These are phyloP conservation scores for Chlamydotis undulata DNA, from an alignment of 2,113 vertebrate genomes.

Conservation along the genomic window DNA sequence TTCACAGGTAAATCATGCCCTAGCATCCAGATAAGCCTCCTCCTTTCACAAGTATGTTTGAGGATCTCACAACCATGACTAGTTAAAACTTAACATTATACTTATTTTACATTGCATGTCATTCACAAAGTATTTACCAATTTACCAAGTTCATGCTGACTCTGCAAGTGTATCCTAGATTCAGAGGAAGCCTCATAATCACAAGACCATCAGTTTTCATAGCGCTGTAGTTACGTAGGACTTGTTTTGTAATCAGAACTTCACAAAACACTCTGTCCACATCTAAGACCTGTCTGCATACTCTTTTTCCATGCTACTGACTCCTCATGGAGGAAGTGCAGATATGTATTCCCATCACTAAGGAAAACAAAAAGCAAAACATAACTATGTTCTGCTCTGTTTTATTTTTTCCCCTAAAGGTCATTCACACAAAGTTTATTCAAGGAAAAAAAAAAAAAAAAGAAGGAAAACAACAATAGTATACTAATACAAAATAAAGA, in stretches of 20 bases:
- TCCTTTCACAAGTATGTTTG: neutral
- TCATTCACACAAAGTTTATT: neutral
- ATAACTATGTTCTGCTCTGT: neutral
- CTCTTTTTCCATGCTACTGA: neutral
- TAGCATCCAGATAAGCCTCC: neutral
- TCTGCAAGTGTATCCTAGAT: neutral
- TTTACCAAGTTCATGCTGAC: fast-evolving
- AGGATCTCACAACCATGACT: neutral
- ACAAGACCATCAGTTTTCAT: neutral
- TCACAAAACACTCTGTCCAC: neutral
- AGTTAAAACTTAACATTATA: neutral
- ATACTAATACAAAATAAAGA: neutral
- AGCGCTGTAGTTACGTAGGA: neutral
- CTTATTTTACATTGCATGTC: neutral
- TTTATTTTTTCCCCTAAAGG: neutral
- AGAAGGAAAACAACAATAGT: neutral
- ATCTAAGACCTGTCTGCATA: neutral
- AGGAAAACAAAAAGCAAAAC: neutral
- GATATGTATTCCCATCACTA: neutral
- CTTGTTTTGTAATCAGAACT: neutral
- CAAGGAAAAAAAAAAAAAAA: neutral
- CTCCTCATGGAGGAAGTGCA: neutral
- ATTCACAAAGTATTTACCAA: neutral
- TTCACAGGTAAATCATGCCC: neutral
- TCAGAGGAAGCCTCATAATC: neutral